Evolutionary conservation across 2,113 vertebrate species (phyloP), one percentile per base, ranked within the genome.

Genomic region (Suncus etruscus): DNA sequence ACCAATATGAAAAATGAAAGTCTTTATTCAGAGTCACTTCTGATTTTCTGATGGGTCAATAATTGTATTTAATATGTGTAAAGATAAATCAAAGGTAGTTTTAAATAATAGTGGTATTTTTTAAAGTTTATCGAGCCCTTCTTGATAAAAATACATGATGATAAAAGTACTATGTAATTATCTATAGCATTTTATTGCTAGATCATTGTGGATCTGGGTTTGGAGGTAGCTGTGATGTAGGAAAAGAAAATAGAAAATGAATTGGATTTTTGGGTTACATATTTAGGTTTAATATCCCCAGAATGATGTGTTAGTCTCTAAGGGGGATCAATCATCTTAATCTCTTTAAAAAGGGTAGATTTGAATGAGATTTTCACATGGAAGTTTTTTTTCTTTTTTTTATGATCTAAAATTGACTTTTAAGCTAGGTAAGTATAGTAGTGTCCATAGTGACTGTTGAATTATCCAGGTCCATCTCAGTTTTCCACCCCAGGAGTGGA

Each of bases 1-100:
- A 80, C 50, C 11, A 88, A 69, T 73, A 73, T 93, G 82, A 39
- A 83, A 96, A 87, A 90, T 70, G 72, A 91, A 96, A 93, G 95
- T 91, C 74, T 95, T 83, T 91, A 39, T 93, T 94, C 83, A 95
- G 70, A 96, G 91, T 25, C 87, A n/a, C 9, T 93, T 78, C 94
- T 18, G 15, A 82, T 68, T 29, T 86, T 95, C 58, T 77, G 66
- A 85, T 81, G 39, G 72, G 83, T 91, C 72, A 89, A 93, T 45
- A 92, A 10, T 61, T 83, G 75, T 47, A 83, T 83, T 92, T 77
- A 82, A 74, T 95, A 78, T n/a, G 54, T 80, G 54, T 90, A 90
- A 94, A 86, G 73, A 88, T n/a, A 75, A 22, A 69, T 83, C 87
- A 92, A 94, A 95, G 31, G 20, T 72, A 93, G 31, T 93, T 92